phyloP scores from a whole-genome alignment of 2,113 vertebrate genomes.

The Siniperca knerii region DNA sequence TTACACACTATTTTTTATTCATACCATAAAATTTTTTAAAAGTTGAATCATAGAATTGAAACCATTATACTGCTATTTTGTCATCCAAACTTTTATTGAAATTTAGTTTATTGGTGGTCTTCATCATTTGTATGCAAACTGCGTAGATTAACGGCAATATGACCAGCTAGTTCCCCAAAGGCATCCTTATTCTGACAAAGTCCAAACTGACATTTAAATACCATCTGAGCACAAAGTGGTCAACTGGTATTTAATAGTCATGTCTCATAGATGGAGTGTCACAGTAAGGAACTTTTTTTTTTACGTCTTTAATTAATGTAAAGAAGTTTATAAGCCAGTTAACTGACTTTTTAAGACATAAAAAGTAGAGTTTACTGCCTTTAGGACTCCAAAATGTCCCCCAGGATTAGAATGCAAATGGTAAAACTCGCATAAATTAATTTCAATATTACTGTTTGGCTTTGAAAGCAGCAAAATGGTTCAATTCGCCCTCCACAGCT shows the following conservation, averaged over 20 bases:
- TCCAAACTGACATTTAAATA: conserved; percentile 70
- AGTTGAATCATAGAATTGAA: conserved; percentile 80
- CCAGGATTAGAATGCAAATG: conserved; percentile 70
- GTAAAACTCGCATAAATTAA: conserved; percentile 78
- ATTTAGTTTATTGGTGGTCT: conserved; percentile 76
- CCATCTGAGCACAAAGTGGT: conserved; percentile 47
- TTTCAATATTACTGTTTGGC: conserved; percentile 77
- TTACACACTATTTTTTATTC: conserved; percentile 59
- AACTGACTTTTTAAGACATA: neutral
- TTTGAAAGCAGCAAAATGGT: conserved; percentile 91
- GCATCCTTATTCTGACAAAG: conserved; percentile 53
- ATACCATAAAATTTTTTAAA: conserved; percentile 73
- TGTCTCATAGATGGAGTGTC: conserved; percentile 47
- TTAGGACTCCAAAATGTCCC: neutral
- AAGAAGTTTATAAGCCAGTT: conserved; percentile 16
- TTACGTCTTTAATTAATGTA: conserved; percentile 1
- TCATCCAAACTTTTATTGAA: conserved; percentile 76
- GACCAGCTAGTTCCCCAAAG: conserved; percentile 23
- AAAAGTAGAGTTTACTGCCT: neutral
- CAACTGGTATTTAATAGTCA: conserved; percentile 52
- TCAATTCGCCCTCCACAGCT: conserved; percentile 78
- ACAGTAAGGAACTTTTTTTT: conserved; percentile 32
- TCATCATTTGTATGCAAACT: conserved; percentile 70
- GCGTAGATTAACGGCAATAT: conserved; percentile 1
- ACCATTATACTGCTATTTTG: conserved; percentile 90